A percentile compares a stretch with the other conserved stretches of the same genome.
These are phyloP conservation scores for Himalopsyche anomala DNA, from an alignment of 2,888 invertebrate genomes.

Conservation along the genomic window DNA sequence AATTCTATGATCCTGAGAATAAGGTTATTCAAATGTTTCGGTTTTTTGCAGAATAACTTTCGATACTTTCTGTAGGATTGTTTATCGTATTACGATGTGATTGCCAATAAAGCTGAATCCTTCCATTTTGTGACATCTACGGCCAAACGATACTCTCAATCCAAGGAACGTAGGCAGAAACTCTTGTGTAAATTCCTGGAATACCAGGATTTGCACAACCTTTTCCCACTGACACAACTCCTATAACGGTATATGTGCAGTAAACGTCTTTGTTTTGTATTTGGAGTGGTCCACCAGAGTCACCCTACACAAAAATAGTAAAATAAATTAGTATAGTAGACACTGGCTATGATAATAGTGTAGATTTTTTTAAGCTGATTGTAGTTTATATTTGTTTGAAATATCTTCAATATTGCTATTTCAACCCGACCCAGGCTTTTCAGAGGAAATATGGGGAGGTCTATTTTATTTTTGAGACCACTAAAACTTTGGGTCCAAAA, in stretches of 20 bases:
- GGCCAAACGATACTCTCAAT: conserved; percentile 79
- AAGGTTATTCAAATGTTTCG: no score
- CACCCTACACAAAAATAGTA: not conserved
- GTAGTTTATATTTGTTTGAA: not conserved
- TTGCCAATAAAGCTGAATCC: no score
- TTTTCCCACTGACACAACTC: conserved; percentile 75
- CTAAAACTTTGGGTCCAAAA: no score
- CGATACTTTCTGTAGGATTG: no score
- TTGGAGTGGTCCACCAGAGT: conserved; percentile 31
- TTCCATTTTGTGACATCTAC: conserved; percentile 53
- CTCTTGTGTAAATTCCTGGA: conserved; percentile 79
- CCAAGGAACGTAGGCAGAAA: conserved; percentile 77
- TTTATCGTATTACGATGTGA: no score
- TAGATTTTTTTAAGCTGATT: not conserved
- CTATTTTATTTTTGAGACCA: no score
- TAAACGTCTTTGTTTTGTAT: conserved; percentile 56
- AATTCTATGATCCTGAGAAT: no score
- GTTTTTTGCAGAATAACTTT: no score
- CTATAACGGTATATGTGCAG: conserved; percentile 76
- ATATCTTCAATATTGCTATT: not conserved
- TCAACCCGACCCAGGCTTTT: no score
- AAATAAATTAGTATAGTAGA: no score
- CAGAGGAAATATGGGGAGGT: no score
- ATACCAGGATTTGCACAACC: conserved; percentile 71
- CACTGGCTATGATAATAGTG: not conserved